Evolutionary conservation across 2,888 invertebrate species (phyloP).

Genomic region (Latheticus oryzae): DNA sequence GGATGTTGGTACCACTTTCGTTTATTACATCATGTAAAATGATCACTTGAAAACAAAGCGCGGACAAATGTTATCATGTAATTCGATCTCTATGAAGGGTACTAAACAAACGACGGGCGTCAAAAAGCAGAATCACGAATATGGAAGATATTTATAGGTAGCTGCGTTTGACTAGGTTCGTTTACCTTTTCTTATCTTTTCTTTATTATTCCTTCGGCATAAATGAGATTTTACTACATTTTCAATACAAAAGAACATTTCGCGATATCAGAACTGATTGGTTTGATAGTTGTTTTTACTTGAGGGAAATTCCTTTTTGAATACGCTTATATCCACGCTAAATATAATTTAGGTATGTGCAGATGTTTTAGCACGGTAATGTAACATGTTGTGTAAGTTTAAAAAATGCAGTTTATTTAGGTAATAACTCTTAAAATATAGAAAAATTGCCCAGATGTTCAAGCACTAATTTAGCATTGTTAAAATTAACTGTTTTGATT

Average conservation of each 20-base stretch:
- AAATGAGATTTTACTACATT: no score
- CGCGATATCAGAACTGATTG: no score
- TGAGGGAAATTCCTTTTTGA: slow-evolving; percentile 47
- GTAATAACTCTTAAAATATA: no score
- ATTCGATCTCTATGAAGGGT: no score
- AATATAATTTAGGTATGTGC: slow-evolving; percentile 40
- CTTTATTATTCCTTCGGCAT: no score
- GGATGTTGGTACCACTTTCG: slow-evolving; percentile 33
- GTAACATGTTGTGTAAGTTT: slow-evolving; percentile 39
- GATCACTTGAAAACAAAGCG: slow-evolving; percentile 13
- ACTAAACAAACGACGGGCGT: no score
- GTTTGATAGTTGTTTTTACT: no score
- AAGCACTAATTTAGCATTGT: no score
- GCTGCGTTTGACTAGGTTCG: slow-evolving; percentile 13
- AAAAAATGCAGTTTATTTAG: no score
- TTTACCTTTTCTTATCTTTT: slow-evolving; percentile 33
- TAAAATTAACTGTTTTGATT: no score
- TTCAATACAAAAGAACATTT: no score
- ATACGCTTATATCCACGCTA: slow-evolving; percentile 43
- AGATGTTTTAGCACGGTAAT: slow-evolving; percentile 29
- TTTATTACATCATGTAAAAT: slow-evolving; percentile 20
- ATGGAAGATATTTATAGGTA: slow-evolving; percentile 24
- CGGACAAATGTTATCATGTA: slow-evolving; percentile 22
- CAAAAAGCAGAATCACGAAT: slow-evolving; percentile 11
- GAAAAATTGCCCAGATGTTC: no score